Evolutionary conservation across 2,113 vertebrate species (phyloP).

Genomic region (Condylura cristata): DNA sequence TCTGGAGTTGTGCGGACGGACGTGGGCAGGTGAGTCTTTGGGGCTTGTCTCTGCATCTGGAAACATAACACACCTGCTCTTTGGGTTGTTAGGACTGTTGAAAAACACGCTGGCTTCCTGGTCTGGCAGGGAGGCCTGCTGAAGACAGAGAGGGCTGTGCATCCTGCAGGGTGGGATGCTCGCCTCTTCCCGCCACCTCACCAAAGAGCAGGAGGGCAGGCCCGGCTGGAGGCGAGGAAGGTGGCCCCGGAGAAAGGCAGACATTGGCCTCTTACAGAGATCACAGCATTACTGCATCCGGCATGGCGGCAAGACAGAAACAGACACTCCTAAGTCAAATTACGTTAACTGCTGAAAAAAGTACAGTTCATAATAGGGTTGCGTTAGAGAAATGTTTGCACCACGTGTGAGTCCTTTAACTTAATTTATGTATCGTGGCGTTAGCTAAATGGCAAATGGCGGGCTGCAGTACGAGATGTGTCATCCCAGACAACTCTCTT

Average conservation of each 20-base stretch:
- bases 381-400: slow-evolving; percentile 62
- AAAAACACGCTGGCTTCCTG: background rate
- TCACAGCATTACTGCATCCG: background rate
- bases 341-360: slow-evolving; percentile 57
- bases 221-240: background rate
- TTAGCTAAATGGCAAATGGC: slow-evolving; percentile 13
- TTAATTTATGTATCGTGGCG: too few species aligned
- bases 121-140: background rate
- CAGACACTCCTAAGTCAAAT: slow-evolving; percentile 57
- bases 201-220: background rate
- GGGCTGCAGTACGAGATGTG: background rate
- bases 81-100: background rate
- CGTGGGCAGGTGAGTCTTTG: background rate
- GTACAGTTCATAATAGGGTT: background rate
- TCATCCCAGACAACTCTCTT: slow-evolving; percentile 6
- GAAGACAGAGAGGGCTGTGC: background rate
- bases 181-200: background rate
- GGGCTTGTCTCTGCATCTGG: background rate
- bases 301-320: slow-evolving; percentile 54
- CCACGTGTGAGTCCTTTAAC: background rate
- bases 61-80: background rate
- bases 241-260: background rate
- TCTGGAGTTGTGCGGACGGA: background rate
- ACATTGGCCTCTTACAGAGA: slow-evolving; percentile 4
- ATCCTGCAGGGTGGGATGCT: background rate